Evolutionary conservation across 2,888 invertebrate species (phyloP).

Genomic region (Athripsodes cinereus): DNA sequence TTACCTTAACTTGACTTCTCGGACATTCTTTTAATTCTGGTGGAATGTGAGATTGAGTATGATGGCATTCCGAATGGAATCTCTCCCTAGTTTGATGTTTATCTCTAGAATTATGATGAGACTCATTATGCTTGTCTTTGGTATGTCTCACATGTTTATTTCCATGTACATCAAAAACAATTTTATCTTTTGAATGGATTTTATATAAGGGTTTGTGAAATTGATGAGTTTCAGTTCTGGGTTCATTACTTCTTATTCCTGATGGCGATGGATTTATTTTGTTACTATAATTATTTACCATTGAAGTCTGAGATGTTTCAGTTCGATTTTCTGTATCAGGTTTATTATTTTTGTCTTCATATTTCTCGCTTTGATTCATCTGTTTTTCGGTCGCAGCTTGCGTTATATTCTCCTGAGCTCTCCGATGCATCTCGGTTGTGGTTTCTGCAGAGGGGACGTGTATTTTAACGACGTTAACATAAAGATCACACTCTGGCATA

Average conservation of each 20-base stretch:
- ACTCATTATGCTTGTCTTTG: conserved; percentile 8
- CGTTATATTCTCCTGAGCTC: conserved; percentile 9
- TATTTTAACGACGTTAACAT: conserved; percentile 15
- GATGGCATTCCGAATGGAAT: background rate
- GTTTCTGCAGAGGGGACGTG: conserved; percentile 17
- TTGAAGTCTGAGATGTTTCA: background rate
- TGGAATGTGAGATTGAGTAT: conserved; percentile 12
- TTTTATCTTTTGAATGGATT: conserved; percentile 13
- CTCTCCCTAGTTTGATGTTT: conserved; percentile 7
- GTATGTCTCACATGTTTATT: background rate
- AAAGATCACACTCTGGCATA: conserved; percentile 21
- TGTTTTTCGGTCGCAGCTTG: background rate
- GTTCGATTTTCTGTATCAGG: background rate
- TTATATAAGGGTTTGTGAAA: conserved; percentile 2
- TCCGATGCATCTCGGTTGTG: conserved; percentile 19
- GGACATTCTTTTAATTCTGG: conserved; percentile 17
- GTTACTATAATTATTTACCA: background rate
- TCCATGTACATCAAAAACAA: conserved; percentile 5
- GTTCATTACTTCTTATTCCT: conserved; percentile 4
- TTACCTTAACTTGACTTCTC: conserved; percentile 29
- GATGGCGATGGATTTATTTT: background rate
- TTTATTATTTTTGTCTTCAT: background rate
- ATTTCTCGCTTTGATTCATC: background rate
- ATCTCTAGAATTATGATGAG: conserved; percentile 1
- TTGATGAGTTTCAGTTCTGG: background rate